Evolutionary conservation across 2,113 vertebrate species (phyloP).

Genomic region (Apodemus sylvaticus): DNA sequence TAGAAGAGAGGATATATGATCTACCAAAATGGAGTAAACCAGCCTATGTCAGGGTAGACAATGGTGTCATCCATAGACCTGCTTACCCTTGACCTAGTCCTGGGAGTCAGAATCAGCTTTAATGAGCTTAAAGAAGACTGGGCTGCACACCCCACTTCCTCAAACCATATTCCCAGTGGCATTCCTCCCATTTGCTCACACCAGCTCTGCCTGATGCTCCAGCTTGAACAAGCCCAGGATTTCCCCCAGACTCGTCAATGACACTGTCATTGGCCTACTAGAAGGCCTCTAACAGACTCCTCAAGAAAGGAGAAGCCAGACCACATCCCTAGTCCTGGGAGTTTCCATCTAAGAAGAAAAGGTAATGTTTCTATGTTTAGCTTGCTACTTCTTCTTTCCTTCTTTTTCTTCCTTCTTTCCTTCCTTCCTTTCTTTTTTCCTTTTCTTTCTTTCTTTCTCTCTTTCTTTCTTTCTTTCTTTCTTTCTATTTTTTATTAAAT

Average conservation of each 20-base stretch:
- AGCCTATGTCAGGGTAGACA: neutral
- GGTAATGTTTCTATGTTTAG: neutral
- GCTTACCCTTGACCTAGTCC: neutral
- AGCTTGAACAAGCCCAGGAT: neutral
- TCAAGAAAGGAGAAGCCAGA: neutral
- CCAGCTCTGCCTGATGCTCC: neutral
- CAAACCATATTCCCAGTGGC: neutral
- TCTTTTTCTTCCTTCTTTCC: neutral
- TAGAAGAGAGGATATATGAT: neutral
- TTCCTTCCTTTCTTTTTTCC: no score
- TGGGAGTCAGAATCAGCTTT: neutral
- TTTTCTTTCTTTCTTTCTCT: no score
- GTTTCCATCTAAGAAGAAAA: neutral
- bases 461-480: no score
- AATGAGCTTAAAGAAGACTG: neutral
- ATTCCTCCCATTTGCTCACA: neutral
- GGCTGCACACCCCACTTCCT: neutral
- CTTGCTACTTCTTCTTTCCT: neutral
- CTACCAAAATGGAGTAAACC: neutral
- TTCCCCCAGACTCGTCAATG: neutral
- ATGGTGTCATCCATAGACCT: neutral
- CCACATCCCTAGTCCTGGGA: neutral
- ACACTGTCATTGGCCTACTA: neutral
- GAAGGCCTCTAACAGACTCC: neutral
- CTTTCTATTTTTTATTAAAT: slow-evolving; percentile 13